phyloP scores from a whole-genome alignment of 2,888 invertebrate genomes.

The Entomobrya multifasciata region DNA sequence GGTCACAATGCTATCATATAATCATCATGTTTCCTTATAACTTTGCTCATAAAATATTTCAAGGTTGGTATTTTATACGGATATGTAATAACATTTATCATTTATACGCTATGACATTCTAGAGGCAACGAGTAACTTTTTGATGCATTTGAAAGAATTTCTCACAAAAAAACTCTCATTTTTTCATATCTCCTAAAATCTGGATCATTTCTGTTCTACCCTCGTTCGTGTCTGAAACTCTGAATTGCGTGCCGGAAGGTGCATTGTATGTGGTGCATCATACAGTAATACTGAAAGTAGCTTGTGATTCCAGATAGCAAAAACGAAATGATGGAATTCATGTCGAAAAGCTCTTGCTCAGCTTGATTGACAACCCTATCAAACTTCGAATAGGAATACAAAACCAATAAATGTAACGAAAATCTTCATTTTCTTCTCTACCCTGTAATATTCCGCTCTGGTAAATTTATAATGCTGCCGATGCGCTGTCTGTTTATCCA shows the following conservation, averaged over 20 bases:
- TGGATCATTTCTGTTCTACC: conserved; percentile 5
- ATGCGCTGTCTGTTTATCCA: no score
- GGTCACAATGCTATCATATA: not conserved
- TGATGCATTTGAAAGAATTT: conserved; percentile 30
- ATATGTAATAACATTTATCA: not conserved
- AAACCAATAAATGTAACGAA: conserved; percentile 20
- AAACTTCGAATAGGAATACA: no score
- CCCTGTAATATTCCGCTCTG: no score
- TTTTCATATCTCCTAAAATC: conserved; percentile 59
- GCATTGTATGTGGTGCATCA: conserved; percentile 10
- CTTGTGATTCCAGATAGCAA: conserved; percentile 39
- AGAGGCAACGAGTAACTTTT: not conserved
- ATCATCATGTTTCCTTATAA: not conserved
- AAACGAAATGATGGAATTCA: conserved; percentile 31
- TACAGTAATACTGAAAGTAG: not conserved
- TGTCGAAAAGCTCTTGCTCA: conserved; percentile 31
- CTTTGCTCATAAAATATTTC: conserved; percentile 45
- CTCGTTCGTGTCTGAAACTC: no score
- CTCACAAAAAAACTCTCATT: not conserved
- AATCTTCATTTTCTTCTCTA: conserved; percentile 43
- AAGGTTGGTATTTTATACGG: not conserved
- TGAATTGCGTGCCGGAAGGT: conserved; percentile 53
- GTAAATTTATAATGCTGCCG: no score
- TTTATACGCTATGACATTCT: conserved; percentile 10
- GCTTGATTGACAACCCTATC: conserved; percentile 65